Evolutionary conservation across 2,113 vertebrate genomes (phyloP).

Genomic region (Triplophysa rosa): DNA sequence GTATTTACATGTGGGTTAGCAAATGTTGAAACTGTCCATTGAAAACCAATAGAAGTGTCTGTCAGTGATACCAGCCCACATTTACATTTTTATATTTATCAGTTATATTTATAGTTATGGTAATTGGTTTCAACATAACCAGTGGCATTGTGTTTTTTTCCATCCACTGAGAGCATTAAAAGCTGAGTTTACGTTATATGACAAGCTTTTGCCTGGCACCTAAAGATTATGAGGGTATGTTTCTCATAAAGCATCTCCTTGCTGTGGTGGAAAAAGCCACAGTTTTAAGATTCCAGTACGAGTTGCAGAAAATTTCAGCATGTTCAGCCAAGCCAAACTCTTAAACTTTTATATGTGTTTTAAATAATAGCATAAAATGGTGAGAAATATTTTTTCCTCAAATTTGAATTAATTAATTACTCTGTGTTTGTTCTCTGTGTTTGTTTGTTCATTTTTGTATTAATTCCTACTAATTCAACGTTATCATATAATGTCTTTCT

Average conservation of each 20-base stretch:
- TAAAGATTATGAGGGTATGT: slow-evolving; percentile 14
- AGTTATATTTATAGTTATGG: slow-evolving; percentile 3
- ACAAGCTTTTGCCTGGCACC: slow-evolving; percentile 5
- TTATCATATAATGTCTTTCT: neutral
- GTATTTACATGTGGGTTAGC: neutral
- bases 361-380: neutral
- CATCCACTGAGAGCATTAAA: neutral
- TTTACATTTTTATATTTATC: neutral
- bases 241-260: neutral
- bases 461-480: neutral
- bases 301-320: neutral
- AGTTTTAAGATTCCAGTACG: neutral
- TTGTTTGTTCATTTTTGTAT: neutral
- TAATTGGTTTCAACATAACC: neutral
- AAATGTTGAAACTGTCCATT: neutral
- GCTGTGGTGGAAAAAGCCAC: neutral
- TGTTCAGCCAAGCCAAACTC: neutral
- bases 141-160: neutral
- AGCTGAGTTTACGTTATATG: slow-evolving; percentile 4
- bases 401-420: neutral
- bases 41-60: neutral
- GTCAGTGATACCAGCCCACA: neutral
- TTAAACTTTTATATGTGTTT: too few relatives aligned
- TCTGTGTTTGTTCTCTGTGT: neutral
- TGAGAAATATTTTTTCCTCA: neutral